A percentile compares a stretch with the other conserved stretches of the same genome.
These are phyloP conservation scores for Pagrus major DNA, from an alignment of 2,113 vertebrate genomes.

Conservation along the genomic window DNA sequence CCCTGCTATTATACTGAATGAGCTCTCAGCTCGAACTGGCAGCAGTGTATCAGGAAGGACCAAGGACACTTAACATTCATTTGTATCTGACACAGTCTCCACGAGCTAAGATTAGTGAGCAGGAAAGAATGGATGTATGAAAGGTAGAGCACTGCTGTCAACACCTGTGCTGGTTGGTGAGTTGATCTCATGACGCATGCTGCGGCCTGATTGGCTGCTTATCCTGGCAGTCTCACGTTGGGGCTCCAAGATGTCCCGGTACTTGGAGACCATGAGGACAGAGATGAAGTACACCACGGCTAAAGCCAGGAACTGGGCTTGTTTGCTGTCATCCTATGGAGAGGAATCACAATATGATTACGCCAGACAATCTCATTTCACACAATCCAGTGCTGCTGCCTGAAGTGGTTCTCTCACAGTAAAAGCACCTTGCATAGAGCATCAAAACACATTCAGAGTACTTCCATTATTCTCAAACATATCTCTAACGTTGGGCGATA, in stretches of 20 bases:
- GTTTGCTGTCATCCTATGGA: conserved; percentile 95
- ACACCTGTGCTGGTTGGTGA: conserved; percentile 95
- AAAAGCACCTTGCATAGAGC: background rate
- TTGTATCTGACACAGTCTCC: conserved; percentile 19
- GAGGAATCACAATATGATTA: conserved; percentile 31
- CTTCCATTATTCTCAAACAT: background rate
- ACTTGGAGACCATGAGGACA: conserved; percentile 99
- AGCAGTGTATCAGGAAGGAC: conserved; percentile 25
- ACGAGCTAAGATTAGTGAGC: conserved; percentile 20
- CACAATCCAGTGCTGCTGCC: background rate
- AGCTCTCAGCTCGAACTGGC: conserved; percentile 36
- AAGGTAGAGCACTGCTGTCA: conserved; percentile 6
- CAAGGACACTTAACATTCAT: conserved; percentile 26
- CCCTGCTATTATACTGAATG: conserved; percentile 59
- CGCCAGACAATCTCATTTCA: conserved; percentile 3
- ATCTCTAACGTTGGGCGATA: too few relatives aligned
- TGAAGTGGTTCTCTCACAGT: background rate
- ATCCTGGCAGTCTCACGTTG: conserved; percentile 92
- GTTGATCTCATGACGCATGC: conserved; percentile 94
- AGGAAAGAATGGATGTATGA: conserved; percentile 28
- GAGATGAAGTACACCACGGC: conserved; percentile 99
- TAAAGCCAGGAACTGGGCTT: conserved; percentile 97
- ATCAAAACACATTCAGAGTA: conserved; percentile 6
- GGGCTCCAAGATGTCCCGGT: conserved; percentile 97
- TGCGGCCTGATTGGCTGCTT: conserved; percentile 89